A percentile compares a stretch with the other conserved stretches of the same genome.
Conservation (phyloP, 2,113 vertebrate species). For the Cyanoderma ruficeps region DNA sequence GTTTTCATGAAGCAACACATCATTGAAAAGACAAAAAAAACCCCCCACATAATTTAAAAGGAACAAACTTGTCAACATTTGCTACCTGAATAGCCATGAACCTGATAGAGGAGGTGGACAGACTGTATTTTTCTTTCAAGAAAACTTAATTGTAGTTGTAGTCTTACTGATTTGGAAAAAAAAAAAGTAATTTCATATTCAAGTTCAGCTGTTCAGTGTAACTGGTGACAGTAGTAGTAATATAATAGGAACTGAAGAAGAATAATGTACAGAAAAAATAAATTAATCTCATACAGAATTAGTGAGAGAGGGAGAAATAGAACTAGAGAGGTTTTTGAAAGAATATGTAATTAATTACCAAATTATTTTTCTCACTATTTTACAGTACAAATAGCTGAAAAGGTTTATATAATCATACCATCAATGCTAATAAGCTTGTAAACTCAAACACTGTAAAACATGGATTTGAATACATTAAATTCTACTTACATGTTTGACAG, state of each 20-base stretch:
- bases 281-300: neutral
- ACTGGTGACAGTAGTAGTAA: neutral
- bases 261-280: neutral
- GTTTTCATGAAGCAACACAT: neutral
- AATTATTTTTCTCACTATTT: neutral
- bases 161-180: neutral
- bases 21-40: neutral
- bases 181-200: neutral
- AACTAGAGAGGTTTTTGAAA: neutral
- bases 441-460: neutral
- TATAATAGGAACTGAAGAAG: neutral
- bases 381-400: neutral
- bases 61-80: neutral
- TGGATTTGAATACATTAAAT: constrained; percentile 60
- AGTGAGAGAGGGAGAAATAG: neutral
- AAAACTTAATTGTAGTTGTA: neutral
- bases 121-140: neutral
- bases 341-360: neutral
- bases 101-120: neutral
- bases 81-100: neutral
- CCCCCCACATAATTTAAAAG: neutral
- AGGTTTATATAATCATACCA: neutral
- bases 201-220: neutral
- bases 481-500: constrained; percentile 47
- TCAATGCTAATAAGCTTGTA: constrained; percentile 32